Evolutionary conservation across 2,888 invertebrate genomes (phyloP), one percentile per base, ranked within the genome.

Genomic region (Campopleginae sp.): DNA sequence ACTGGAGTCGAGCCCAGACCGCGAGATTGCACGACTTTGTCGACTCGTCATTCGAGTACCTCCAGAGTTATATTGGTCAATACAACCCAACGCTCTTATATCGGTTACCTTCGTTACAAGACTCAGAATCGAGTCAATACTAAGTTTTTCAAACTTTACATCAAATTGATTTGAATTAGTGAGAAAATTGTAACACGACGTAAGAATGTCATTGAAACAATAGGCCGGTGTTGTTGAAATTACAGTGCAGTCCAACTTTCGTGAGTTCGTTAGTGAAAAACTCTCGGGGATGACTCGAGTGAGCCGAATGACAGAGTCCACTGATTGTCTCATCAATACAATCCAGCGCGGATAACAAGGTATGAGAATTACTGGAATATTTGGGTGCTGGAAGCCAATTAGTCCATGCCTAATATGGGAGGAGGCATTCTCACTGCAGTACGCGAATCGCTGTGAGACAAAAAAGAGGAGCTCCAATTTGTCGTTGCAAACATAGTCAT

Each of bases 401-500:
- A 66, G 66, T 19, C 38, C 42, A n/a, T 0, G 19, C 23, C 14
- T 27, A 27, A 46, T 58, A 44, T 17, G 27, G 19, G 23, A 54
- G 1, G 8, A n/a, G 31, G 23, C 10, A 42, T 58, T 42, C 5
- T 54, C 23, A 54, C 38, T 33, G 54, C 54, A 33, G 42, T 17
- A 31, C 70, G 19, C 63, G 71, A 58, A 77, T 38, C 54, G 46
- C 71, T 44, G n/a, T 31, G 48, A 27, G 27, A 38, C 31, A 86
- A 74, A 66, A 75, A 80, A 77, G 44, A 72, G 42, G 76, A 77
- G 68, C 76, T 46, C 79, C 75, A 82, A 82, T 80, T 82, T 70
- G 61, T 23, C 80, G 81, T 33, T 76, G 27, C 33, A 75, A 85
- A 72, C 79, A 83, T 61, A 85, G 83, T 42, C 38, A 79, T 65